Evolutionary conservation across 1,140 invertebrate species (phyloP), one percentile per base, ranked within the genome.

Genomic region (Pseudomyrmex dendroicus): DNA sequence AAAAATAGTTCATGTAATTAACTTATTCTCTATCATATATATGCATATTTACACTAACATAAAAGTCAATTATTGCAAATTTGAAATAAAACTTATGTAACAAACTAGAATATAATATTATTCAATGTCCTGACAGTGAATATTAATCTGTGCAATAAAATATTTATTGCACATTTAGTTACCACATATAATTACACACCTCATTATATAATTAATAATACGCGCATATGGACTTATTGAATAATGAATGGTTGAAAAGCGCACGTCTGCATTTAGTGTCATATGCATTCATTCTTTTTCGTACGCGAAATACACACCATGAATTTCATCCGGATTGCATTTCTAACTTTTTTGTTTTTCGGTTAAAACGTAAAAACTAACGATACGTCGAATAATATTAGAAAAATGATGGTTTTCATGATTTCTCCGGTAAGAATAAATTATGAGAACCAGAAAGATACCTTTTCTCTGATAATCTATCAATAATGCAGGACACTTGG

Each of bases 141-240:
- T 15, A 70, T 46, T 48, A 20, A 73, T 73, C 44, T 46, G 25
- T 3, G 25, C 25, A 25, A 25, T 25, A 25, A 25, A 25, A 2
- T 8, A 46, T 59, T 13, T 46, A 59, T 22, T 61, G 35, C 46
- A 73, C 2, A 25, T 20, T 62, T 62, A 15, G 12, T 72, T 22
- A 48, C 13, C 46, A 46, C 15, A 46, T 3, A 22, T 74, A 63
- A 48, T 63, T 74, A 74, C 63, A 50, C 48, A 74, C 4, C 22
- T 17, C 35, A 35, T 50, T 10, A 35, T 61, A 46, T 25, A 73
- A 74, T 74, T 74, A 74, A 63, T 63, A 63, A 35, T 17, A 56
- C 8, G 10, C 22, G 9, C 7, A 12, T 12, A 12, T 44, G 4
- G 63, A 62, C 63, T 63, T 74, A 61, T 48, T 63, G 44, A 73